Conservation (phyloP, 2,113 vertebrate genomes). For the Carassius carassius region DNA sequence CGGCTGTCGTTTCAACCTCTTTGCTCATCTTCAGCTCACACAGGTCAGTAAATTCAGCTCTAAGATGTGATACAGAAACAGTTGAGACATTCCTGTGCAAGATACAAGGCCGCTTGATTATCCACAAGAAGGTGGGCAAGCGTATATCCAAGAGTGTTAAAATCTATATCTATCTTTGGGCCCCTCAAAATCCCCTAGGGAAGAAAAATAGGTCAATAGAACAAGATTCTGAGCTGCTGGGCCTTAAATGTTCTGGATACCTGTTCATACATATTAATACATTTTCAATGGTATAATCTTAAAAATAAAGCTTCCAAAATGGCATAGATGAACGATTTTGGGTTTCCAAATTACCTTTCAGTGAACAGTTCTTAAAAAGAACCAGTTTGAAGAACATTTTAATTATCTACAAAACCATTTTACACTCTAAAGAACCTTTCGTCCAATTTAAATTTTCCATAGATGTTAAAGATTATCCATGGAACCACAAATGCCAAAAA, state of each 20-base stretch:
- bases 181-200: neutral
- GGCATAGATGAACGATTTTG: too few relatives aligned
- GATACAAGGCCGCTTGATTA: too few relatives aligned
- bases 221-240: neutral
- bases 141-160: neutral
- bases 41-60: neutral
- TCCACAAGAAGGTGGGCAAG: neutral
- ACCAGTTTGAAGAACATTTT: too few relatives aligned
- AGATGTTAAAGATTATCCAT: too few relatives aligned
- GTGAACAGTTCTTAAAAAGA: too few relatives aligned
- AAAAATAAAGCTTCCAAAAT: too few relatives aligned
- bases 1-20: slow-evolving; percentile 9
- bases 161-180: neutral
- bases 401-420: too few relatives aligned
- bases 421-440: too few relatives aligned
- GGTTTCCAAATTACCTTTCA: too few relatives aligned
- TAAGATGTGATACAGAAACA: neutral
- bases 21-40: neutral
- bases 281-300: neutral
- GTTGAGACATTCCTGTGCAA: too few relatives aligned
- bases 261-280: neutral
- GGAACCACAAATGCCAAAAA: too few relatives aligned
- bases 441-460: too few relatives aligned
- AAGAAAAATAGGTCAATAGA: slow-evolving; percentile 31
- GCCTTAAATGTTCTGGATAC: neutral